Evolutionary conservation across 2,888 invertebrate species (phyloP), one percentile per base, ranked within the genome.

Genomic region (Ophion slaviceki): DNA sequence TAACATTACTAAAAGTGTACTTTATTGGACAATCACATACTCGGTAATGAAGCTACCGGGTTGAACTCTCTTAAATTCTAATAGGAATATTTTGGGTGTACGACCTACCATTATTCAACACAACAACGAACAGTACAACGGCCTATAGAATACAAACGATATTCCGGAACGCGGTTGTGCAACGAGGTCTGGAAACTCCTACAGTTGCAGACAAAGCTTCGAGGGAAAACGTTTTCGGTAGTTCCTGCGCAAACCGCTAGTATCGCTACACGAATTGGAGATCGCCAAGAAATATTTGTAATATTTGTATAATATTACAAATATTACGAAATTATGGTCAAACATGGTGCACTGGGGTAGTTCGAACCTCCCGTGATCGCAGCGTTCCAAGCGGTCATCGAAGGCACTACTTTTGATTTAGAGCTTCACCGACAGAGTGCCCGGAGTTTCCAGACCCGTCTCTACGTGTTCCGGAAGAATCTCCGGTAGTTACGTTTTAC

Each of bases 1-100:
- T 32, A 77, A 57, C 53, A 67, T 59, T 66, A 57, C n/a, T 53
- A 11, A 77, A 77, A 67, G 53, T 77, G 67, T 36, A 67, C 32
- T 77, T 67, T 67, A 72, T 59, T 77, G 32, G 36, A 77, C 32
- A 67, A 77, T 36, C 67, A 77, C 77, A 77, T n/a, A 53, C 14
- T 53, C 53, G 53, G 53, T 17, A 53, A 53, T 17, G 53, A 53
- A 68, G 1, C 40, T 68, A 68, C 68, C 68, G 45, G 20, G 8
- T 53, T 53, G 14, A 53, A 17, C 61, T 47, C 62, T 24, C 61
- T 62, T 62, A 28, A 64, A 45, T 28, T 17, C 62, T 75, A 75
- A 64, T 64, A 62, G 66, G 45, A 66, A 62, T 40, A 53, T 76
- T 53, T 53, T 10, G 17, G 17, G 20, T 11, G n/a, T 20, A 59